A percentile compares a stretch with the other conserved stretches of the same genome.
Conservation (phyloP, 2,888 invertebrate species). For the Branchipolynoe longqiensis region DNA sequence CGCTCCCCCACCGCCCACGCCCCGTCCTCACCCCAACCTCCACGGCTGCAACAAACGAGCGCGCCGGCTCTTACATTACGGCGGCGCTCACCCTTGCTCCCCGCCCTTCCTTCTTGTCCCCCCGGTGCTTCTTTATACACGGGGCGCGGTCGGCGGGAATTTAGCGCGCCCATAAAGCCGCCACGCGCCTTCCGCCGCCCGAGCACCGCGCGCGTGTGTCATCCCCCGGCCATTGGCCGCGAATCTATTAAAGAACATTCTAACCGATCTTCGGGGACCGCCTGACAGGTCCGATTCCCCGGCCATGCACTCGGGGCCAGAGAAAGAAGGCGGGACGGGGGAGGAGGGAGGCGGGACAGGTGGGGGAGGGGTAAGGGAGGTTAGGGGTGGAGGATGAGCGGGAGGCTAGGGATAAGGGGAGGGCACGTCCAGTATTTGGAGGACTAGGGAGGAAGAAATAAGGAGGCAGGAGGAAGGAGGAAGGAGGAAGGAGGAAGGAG, state of each 20-base stretch:
- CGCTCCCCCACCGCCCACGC: too few relatives aligned
- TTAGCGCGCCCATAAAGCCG: constrained; percentile 42
- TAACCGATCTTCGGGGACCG: constrained; percentile 43
- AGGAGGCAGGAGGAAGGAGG: too few relatives aligned
- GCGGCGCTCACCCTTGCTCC: neutral
- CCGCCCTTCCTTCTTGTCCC: neutral
- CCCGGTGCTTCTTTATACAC: neutral
- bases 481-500: too few relatives aligned
- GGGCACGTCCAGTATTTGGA: too few relatives aligned
- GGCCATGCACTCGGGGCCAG: too few relatives aligned
- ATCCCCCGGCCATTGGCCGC: neutral
- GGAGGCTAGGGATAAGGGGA: too few relatives aligned
- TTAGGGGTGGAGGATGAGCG: too few relatives aligned
- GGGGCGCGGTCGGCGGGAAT: constrained; percentile 18
- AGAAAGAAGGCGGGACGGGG: too few relatives aligned
- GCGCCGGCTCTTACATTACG: neutral
- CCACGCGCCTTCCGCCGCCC: neutral
- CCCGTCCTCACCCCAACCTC: too few relatives aligned
- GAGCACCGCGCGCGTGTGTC: neutral
- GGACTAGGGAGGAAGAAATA: too few relatives aligned
- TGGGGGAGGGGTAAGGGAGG: too few relatives aligned
- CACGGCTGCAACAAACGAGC: constrained; percentile 16
- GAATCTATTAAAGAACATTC: constrained; percentile 41
- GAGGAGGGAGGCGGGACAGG: too few relatives aligned
- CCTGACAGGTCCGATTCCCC: constrained; percentile 22